Percentiles rank a stretch among this genome's conserved stretches.
phyloP scores from a whole-genome alignment of 2,113 vertebrate species.

The Passer domesticus region DNA sequence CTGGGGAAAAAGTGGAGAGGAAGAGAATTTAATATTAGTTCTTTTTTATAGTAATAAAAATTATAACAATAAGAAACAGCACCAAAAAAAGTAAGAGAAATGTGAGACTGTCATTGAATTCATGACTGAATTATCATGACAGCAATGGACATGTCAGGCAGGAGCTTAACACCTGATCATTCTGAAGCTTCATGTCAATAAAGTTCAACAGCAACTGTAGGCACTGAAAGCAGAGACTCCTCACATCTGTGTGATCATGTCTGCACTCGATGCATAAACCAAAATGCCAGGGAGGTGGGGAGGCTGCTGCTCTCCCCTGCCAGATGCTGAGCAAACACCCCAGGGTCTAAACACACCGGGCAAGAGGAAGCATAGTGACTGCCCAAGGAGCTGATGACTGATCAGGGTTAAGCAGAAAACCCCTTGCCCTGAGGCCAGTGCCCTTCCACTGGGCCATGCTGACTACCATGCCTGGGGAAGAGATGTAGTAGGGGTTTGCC shows the following conservation, averaged over 20 bases:
- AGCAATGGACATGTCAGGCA: neutral
- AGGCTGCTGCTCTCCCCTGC: neutral
- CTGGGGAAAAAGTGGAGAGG: neutral
- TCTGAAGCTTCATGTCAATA: neutral
- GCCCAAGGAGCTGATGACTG: neutral
- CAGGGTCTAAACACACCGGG: neutral
- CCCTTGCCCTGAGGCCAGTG: neutral
- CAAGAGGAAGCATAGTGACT: neutral
- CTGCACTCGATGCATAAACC: neutral
- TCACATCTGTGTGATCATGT: neutral
- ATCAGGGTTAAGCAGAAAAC: neutral
- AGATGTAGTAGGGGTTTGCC: neutral
- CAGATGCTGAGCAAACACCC: slow-evolving; percentile 3
- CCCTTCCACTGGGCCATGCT: neutral
- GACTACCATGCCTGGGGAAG: neutral
- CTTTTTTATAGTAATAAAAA: neutral
- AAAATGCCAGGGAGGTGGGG: neutral
- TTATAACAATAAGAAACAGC: neutral
- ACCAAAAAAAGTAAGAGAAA: neutral
- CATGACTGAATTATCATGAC: neutral
- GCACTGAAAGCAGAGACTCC: slow-evolving; percentile 7
- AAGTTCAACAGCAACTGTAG: neutral
- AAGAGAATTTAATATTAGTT: neutral
- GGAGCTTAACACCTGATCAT: neutral
- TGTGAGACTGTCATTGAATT: neutral